Evolutionary conservation across 2,113 vertebrate species (phyloP).

Genomic region (Guaruba guarouba): DNA sequence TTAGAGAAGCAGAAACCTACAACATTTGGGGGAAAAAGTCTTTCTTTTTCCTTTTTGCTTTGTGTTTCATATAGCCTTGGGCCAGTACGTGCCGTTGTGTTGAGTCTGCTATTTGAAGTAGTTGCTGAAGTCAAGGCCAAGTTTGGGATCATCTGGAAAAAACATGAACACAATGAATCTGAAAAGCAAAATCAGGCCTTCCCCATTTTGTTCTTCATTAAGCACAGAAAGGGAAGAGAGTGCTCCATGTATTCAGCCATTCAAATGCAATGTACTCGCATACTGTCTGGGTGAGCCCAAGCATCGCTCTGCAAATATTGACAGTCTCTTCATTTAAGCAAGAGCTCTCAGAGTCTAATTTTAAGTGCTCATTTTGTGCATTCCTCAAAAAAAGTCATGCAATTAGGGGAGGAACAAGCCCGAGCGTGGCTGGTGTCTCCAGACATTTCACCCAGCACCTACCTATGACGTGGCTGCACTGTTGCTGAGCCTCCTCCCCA

Average conservation of each 20-base stretch:
- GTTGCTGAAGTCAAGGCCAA: background rate
- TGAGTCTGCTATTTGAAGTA: background rate
- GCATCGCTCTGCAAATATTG: slow-evolving; percentile 22
- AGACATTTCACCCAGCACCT: background rate
- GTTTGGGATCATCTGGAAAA: background rate
- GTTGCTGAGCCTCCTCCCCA: background rate
- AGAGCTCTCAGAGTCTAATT: slow-evolving; percentile 50
- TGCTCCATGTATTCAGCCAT: slow-evolving; percentile 1
- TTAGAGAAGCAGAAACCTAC: background rate
- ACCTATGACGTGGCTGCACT: background rate
- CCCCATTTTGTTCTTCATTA: background rate
- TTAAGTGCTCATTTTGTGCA: background rate
- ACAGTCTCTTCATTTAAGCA: slow-evolving; percentile 44
- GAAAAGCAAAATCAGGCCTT: background rate
- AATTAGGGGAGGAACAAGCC: slow-evolving; percentile 11
- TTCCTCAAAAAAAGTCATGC: background rate
- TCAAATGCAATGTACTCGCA: background rate
- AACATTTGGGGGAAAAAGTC: background rate
- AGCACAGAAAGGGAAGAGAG: slow-evolving; percentile 2
- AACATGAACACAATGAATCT: background rate
- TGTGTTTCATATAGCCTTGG: background rate
- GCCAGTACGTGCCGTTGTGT: background rate
- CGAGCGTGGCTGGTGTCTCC: background rate
- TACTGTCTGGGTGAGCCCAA: slow-evolving; percentile 12
- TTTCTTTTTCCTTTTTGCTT: background rate